These are phyloP conservation scores for Parthenolecanium corni DNA, from an alignment of 2,888 invertebrate genomes.

Conservation along the genomic window DNA sequence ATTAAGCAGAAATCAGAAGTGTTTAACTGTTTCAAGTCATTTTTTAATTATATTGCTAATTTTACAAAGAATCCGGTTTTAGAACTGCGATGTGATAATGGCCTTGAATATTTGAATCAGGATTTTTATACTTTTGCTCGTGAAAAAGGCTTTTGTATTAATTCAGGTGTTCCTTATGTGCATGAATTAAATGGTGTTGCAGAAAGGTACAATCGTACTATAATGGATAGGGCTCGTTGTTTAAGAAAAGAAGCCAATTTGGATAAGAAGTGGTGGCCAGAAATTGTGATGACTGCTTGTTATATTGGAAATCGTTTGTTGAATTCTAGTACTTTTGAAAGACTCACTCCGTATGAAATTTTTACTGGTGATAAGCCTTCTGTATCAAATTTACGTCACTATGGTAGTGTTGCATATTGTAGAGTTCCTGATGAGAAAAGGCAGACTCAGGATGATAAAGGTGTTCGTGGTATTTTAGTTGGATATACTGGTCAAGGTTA, in stretches of 20 bases:
- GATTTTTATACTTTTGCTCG: too few species aligned
- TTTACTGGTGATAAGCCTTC: conserved; percentile 35
- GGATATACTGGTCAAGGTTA: conserved; percentile 5
- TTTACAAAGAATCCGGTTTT: conserved; percentile 24
- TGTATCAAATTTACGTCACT: conserved; percentile 35
- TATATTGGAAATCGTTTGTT: conserved; percentile 28
- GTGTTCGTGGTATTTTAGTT: not conserved
- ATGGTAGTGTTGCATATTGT: conserved; percentile 35
- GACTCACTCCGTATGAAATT: conserved; percentile 34
- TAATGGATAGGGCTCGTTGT: conserved; percentile 8
- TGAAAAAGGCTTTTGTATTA: too few species aligned
- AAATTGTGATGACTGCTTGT: conserved; percentile 9
- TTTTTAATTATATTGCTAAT: conserved; percentile 29
- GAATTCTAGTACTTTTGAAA: conserved; percentile 29
- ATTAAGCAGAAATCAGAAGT: conserved; percentile 32
- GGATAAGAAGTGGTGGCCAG: conserved; percentile 15
- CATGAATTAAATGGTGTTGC: too few species aligned
- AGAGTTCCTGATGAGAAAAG: conserved; percentile 34
- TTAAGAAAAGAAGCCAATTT: conserved; percentile 2
- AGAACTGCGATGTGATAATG: conserved; percentile 28
- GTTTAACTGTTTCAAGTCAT: conserved; percentile 27
- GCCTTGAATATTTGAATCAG: conserved; percentile 28
- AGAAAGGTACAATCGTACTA: too few species aligned
- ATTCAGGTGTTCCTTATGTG: too few species aligned
- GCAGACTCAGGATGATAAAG: conserved; percentile 27